Evolutionary conservation across 1,140 invertebrate species (phyloP), one percentile per base, ranked within the genome.

Genomic region (Heterodera schachtii): DNA sequence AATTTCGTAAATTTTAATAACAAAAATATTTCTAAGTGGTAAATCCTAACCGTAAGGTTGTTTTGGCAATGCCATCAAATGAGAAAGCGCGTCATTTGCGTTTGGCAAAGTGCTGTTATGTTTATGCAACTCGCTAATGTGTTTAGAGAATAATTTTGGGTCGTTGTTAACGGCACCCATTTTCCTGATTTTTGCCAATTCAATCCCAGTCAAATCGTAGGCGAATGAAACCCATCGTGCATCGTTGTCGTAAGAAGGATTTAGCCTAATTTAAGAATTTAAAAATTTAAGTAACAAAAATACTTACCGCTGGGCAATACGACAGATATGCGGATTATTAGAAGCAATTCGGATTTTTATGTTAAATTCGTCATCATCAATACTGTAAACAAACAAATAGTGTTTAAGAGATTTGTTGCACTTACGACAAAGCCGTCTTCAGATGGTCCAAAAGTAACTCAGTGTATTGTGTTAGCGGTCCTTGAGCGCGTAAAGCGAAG

Each of bases 381-480:
- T 87, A 69, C 87, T 88, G 52, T 78, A 87, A 81, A 81, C 49
- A 13, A 46, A 3, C 21, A 49, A 9, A 60, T 52, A 52, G 49
- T 11, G 81, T 70, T 71, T 67, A 82, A 31, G 31, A 31, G 31
- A 31, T 31, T 31, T 31, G 31, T 31, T 31, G 31, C 31, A 31
- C 85, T 75, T 73, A 87, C 86, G 80, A 87, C 5, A 87, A 67
- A n/a, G 79, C 74, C 3, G 73, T 73, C 73, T 84, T 87, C 16
- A 88, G 74, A 81, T 89, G 86, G 11, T 88, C 84, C 21, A 88
- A 52, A 31, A 88, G 31, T 13, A 81, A 21, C 76, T 89, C 87
- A 46, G 85, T 89, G 80, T 89, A 89, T 69, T 85, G 73, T 21
- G 79, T 81, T 8, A 89, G 79, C 19, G 80, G 86, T 7, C 87